Evolutionary conservation across 2,797 vertebrate genomes (phyloP).

Genomic region (Tapirus indicus): DNA sequence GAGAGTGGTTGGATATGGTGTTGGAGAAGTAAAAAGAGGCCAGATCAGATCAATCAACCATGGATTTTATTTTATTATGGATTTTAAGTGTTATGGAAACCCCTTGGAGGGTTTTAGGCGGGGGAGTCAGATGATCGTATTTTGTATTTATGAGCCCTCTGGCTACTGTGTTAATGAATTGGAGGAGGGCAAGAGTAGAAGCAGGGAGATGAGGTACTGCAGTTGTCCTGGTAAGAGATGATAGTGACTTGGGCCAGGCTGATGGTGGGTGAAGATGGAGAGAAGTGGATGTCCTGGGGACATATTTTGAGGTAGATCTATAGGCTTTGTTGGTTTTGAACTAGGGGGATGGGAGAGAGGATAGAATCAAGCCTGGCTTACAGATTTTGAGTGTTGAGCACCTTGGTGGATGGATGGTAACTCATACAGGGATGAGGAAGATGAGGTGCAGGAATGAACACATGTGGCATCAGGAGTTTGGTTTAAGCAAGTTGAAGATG

Average conservation of each 20-base stretch:
- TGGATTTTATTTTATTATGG: neutral
- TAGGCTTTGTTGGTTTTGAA: conserved; percentile 21
- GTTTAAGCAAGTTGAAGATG: conserved; percentile 9
- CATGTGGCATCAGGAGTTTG: neutral
- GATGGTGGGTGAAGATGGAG: neutral
- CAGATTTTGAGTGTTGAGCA: neutral
- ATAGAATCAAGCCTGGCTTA: neutral
- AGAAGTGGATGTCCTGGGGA: neutral
- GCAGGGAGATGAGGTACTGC: neutral
- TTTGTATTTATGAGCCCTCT: neutral
- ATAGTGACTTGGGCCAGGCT: neutral
- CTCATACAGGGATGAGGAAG: neutral
- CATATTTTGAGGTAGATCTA: neutral
- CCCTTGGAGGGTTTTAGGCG: neutral
- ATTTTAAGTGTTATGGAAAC: neutral
- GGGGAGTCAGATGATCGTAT: neutral
- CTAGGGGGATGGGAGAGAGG: neutral
- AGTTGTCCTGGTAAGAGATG: neutral
- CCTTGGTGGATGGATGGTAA: neutral
- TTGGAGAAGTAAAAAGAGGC: neutral
- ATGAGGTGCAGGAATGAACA: neutral
- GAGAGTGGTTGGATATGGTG: neutral
- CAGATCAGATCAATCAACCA: neutral
- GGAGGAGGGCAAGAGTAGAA: neutral
- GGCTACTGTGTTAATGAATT: neutral